A percentile compares a stretch with the other conserved stretches of the same genome.
Evolutionary conservation across 2,888 invertebrate genomes (phyloP).

Genomic region (Polydrusus pterygomalis): DNA sequence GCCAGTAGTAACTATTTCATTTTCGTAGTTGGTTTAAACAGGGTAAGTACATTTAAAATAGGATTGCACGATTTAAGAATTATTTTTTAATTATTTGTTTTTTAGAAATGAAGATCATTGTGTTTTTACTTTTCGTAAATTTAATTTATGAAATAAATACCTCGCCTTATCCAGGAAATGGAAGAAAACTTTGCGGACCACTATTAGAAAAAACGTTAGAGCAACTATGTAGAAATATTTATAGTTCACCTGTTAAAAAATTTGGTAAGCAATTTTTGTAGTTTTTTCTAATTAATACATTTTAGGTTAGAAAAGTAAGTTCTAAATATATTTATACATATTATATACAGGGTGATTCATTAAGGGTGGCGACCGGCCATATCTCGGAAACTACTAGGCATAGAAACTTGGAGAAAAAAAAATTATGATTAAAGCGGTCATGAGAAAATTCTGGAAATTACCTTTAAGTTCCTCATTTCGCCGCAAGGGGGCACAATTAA

Average conservation of each 20-base stretch:
- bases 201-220: constrained; percentile 12
- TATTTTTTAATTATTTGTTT: background rate
- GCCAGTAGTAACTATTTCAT: background rate
- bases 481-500: no score
- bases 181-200: constrained; percentile 7
- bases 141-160: background rate
- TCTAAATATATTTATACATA: no score
- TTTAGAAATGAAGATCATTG: constrained; percentile 13
- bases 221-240: constrained; percentile 15
- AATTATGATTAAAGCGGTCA: no score
- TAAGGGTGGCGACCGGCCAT: no score
- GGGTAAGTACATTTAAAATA: constrained; percentile 2
- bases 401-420: no score
- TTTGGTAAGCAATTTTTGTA: constrained; percentile 16
- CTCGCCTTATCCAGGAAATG: constrained; percentile 6
- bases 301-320: no score
- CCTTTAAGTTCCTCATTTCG: no score
- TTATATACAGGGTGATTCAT: no score
- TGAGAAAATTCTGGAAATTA: no score
- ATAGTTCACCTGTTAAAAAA: constrained; percentile 18
- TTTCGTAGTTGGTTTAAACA: background rate
- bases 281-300: no score
- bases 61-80: background rate
- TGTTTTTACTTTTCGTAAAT: constrained; percentile 8
- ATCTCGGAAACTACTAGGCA: no score